Percentiles rank a stretch among this genome's conserved stretches.
Conservation (phyloP, 2,113 vertebrate genomes). For the Glaucidium brasilianum region DNA sequence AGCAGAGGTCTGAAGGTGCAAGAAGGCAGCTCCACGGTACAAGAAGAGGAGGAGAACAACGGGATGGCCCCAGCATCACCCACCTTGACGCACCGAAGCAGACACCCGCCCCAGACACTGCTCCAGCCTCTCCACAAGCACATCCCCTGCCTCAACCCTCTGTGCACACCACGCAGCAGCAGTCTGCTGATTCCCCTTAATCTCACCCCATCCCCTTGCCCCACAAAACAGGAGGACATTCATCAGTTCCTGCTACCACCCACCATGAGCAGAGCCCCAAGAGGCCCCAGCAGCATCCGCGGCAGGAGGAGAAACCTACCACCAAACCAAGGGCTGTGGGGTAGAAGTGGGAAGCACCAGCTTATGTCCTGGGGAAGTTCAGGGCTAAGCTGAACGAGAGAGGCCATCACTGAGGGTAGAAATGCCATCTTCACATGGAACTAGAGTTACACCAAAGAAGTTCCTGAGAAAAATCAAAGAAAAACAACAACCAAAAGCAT, state of each 20-base stretch:
- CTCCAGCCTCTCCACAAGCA: not conserved
- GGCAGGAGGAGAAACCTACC: not conserved
- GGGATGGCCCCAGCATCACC: not conserved
- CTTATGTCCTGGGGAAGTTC: not conserved
- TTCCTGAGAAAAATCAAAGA: not conserved
- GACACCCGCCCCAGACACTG: rapidly evolving
- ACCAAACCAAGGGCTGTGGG: rapidly evolving
- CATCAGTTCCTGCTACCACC: not conserved
- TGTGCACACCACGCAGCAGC: not conserved
- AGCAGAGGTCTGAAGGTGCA: not conserved
- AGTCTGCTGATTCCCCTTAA: not conserved
- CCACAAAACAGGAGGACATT: not conserved
- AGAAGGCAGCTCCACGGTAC: not conserved
- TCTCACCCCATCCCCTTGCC: not conserved
- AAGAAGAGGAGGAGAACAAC: not conserved
- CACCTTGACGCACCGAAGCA: not conserved
- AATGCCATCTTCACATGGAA: not conserved
- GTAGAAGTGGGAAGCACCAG: not conserved
- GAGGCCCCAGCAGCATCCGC: not conserved
- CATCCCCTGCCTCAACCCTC: not conserved
- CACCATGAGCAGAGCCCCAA: not conserved
- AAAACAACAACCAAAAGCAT: not conserved
- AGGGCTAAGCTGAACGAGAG: not conserved
- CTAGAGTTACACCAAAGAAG: not conserved
- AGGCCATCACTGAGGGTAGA: not conserved